These are phyloP conservation scores for Entelurus aequoreus DNA, from an alignment of 2,113 vertebrate species.

Conservation along the genomic window DNA sequence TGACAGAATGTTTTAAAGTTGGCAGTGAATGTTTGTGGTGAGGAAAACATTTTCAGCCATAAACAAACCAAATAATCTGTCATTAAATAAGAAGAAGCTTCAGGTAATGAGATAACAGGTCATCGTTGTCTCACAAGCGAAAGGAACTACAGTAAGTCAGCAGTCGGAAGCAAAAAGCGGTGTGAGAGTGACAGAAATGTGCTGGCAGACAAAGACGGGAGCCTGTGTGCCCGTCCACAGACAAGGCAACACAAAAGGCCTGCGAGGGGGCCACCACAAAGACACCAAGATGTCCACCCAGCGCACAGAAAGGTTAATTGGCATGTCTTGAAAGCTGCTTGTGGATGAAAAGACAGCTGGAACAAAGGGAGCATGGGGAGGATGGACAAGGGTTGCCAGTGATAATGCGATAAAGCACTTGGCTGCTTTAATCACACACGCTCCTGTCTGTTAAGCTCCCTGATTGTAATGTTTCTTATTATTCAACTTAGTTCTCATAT, in stretches of 20 bases:
- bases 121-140: conserved; percentile 13
- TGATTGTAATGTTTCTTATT: conserved; percentile 39
- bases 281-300: conserved; percentile 63
- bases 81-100: conserved; percentile 16
- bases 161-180: conserved; percentile 27
- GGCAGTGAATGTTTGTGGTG: no score
- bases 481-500: conserved; percentile 25
- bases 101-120: conserved; percentile 38
- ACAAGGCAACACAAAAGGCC: conserved; percentile 59
- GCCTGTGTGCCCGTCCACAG: conserved; percentile 55
- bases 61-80: no score
- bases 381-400: conserved; percentile 59
- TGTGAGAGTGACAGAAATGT: conserved; percentile 58
- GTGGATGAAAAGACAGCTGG: conserved; percentile 65
- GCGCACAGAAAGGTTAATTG: conserved; percentile 75
- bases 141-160: background rate
- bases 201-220: conserved; percentile 58
- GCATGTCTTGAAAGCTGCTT: conserved; percentile 69
- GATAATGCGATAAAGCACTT: conserved; percentile 68
- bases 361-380: conserved; percentile 68
- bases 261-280: conserved; percentile 62
- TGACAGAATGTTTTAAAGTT: no score
- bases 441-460: conserved; percentile 25
- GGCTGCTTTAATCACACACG: conserved; percentile 56
- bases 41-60: no score